Evolutionary conservation across 2,888 invertebrate genomes (phyloP).

Genomic region (Loripinus fragilis): DNA sequence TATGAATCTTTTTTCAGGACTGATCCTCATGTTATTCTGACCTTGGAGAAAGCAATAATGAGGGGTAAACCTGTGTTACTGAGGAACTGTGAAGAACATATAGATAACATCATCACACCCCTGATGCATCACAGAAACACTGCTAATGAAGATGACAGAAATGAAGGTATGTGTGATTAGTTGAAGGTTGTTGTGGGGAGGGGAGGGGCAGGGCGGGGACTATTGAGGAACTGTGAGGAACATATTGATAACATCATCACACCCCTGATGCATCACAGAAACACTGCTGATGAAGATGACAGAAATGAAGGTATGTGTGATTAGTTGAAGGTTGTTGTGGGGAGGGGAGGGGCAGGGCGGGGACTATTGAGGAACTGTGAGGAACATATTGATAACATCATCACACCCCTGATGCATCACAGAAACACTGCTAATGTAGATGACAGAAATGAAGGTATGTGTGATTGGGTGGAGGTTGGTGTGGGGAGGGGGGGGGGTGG

Average conservation of each 20-base stretch:
- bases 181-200: too few species aligned
- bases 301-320: slow-evolving; percentile 75
- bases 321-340: too few species aligned
- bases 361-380: slow-evolving; percentile 80
- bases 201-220: slow-evolving; percentile 79
- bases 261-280: slow-evolving; percentile 80
- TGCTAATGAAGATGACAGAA: slow-evolving; percentile 69
- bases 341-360: slow-evolving; percentile 78
- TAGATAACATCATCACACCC: slow-evolving; percentile 80
- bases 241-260: slow-evolving; percentile 79
- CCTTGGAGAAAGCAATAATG: slow-evolving; percentile 80
- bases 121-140: slow-evolving; percentile 81
- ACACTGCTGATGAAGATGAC: slow-evolving; percentile 74
- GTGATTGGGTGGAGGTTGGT: too few species aligned
- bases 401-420: slow-evolving; percentile 80
- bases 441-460: slow-evolving; percentile 75
- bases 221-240: slow-evolving; percentile 79
- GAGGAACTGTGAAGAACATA: slow-evolving; percentile 77
- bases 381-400: slow-evolving; percentile 78
- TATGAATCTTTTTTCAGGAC: slow-evolving; percentile 68
- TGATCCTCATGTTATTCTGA: slow-evolving; percentile 78
- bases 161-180: slow-evolving; percentile 76
- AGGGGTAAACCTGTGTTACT: slow-evolving; percentile 80
- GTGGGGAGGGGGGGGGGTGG: slow-evolving; percentile 78
- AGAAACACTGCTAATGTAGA: slow-evolving; percentile 76